Conservation (phyloP, 2,888 invertebrate genomes). For the Folsomia candida region DNA sequence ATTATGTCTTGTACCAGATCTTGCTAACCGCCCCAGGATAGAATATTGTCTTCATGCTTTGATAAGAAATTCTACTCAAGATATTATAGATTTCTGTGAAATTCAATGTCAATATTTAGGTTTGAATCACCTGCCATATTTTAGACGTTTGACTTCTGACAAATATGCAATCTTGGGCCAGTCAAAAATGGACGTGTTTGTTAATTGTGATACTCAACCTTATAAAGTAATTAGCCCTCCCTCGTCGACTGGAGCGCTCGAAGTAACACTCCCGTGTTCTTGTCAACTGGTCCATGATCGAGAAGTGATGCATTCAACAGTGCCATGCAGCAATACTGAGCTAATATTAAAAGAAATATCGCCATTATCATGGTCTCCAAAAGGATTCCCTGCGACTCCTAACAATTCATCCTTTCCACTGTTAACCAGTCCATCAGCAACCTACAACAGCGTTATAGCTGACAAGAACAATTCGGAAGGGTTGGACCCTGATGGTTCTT, state of each 20-base stretch:
- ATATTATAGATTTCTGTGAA: conserved; percentile 18
- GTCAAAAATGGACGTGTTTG: conserved; percentile 23
- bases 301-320: conserved; percentile 5
- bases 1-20: conserved; percentile 26
- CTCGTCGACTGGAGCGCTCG: not conserved
- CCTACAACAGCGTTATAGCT: not conserved
- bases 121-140: conserved; percentile 16
- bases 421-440: not conserved
- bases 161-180: conserved; percentile 28
- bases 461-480: not conserved
- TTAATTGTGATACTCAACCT: conserved; percentile 17
- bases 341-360: conserved; percentile 1
- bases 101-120: conserved; percentile 18
- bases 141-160: conserved; percentile 25
- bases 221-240: conserved; percentile 14
- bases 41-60: conserved; percentile 17
- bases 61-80: conserved; percentile 15
- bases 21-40: conserved; percentile 14
- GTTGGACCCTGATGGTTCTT: not conserved
- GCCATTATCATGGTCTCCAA: not conserved
- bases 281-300: conserved; percentile 12
- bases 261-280: conserved; percentile 10
- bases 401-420: not conserved
- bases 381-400: not conserved
- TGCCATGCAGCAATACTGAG: not conserved